Evolutionary conservation across 37 sponge, comb jelly and placozoan genomes (phyloP), one percentile per base, ranked within the genome.

Genomic region (Mnemiopsis leidyi): DNA sequence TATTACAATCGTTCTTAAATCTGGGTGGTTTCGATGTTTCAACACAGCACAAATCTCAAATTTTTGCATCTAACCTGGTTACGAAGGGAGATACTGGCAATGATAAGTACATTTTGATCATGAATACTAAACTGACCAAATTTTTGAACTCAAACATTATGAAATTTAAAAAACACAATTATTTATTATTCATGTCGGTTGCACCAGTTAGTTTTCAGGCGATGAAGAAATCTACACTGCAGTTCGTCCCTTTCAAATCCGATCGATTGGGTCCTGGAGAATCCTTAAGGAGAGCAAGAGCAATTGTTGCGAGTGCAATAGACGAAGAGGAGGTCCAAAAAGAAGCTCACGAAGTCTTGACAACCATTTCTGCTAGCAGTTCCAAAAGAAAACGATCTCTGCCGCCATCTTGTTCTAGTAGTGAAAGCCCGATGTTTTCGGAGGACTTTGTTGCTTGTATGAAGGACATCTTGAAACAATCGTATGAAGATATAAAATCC

Each of bases 311-410:
- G 1, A 18, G 20, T 31, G 79, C 33, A 3, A 34, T 77, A 16
- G 79, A 77, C 32, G 79, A 77, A 34, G 35, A 32, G 33, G 9
- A 33, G 79, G 36, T 34, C 9, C 79, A 34, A 18, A 32, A 31
- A 34, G 79, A 77, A 77, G 32, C 79, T 77, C 34, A 32, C 20
- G 79, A 77, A 34, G 18, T 77, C 9, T 77, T 77, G 36, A 3
- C 79, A 5, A 32, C 30, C 5, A 77, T 31, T 33, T 77, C 79
- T 32, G 1, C 33, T 18, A 77, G 18, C 20, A 77, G 18, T 16
- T 77, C 79, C 2, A 77, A 77, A 36, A 77, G 79, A 18, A 77
- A 77, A 32, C 33, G 79, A 77, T 34, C 61, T 48, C 61, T 48
- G 13, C 61, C 61, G 61, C n/a, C n/a, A n/a, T 48, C 61, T 18